Evolutionary conservation across 2,113 vertebrate genomes (phyloP).

Genomic region (Sinosuthora webbiana): DNA sequence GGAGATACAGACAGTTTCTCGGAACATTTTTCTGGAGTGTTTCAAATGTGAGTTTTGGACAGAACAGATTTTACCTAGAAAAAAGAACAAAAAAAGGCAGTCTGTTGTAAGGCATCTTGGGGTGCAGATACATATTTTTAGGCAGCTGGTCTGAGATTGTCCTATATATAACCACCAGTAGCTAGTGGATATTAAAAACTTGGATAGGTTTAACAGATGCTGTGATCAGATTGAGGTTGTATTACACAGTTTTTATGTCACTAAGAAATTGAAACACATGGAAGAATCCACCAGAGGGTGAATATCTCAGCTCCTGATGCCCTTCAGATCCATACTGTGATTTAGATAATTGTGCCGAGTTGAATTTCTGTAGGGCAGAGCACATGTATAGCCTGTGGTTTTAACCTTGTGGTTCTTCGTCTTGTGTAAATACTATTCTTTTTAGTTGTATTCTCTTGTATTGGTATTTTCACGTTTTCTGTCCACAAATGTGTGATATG

Average conservation of each 20-base stretch:
- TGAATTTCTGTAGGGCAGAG: neutral
- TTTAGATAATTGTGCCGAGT: neutral
- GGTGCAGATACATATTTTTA: neutral
- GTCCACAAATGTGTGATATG: neutral
- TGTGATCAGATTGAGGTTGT: rapidly evolving
- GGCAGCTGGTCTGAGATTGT: neutral
- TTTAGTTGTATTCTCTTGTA: neutral
- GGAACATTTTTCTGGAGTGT: neutral
- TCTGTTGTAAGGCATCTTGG: neutral
- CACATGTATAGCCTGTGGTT: neutral
- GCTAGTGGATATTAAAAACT: neutral
- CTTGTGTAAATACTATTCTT: neutral
- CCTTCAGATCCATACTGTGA: neutral
- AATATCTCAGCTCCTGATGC: neutral
- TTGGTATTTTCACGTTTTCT: neutral
- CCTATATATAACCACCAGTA: neutral
- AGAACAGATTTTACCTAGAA: neutral
- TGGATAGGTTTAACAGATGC: neutral
- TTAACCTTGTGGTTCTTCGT: neutral
- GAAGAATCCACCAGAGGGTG: neutral
- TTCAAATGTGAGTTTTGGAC: neutral
- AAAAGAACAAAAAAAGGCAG: neutral
- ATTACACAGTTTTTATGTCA: neutral
- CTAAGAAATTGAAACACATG: neutral
- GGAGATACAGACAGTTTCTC: neutral